phyloP scores from a whole-genome alignment of 2,888 invertebrate genomes.

The Tribolium freemani region DNA sequence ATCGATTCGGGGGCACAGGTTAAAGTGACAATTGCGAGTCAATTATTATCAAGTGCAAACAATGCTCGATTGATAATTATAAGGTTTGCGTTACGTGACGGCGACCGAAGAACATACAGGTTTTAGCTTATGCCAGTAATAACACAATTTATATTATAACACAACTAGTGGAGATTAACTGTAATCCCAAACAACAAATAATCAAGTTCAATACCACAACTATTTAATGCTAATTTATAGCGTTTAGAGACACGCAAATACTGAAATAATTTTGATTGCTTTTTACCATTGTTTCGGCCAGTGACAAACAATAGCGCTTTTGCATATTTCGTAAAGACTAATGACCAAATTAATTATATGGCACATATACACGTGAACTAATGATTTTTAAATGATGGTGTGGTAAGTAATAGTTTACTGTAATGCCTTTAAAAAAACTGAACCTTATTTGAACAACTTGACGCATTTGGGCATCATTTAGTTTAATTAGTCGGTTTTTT shows the following conservation, averaged over 20 bases:
- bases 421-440: background rate
- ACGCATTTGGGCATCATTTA: background rate
- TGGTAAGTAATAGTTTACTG: background rate
- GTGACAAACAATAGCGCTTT: background rate
- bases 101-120: too few relatives aligned
- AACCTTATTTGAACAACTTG: background rate
- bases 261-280: background rate
- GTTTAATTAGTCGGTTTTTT: background rate
- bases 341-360: background rate
- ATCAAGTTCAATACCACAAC: background rate
- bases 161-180: too few relatives aligned
- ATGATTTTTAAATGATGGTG: background rate
- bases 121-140: too few relatives aligned
- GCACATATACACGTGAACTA: background rate
- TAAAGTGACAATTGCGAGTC: background rate
- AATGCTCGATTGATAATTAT: background rate
- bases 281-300: background rate
- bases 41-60: slow-evolving; percentile 1
- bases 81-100: too few relatives aligned
- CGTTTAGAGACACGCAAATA: background rate
- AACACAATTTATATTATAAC: too few relatives aligned
- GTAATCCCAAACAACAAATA: too few relatives aligned
- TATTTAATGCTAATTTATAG: background rate
- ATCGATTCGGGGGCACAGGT: too few relatives aligned
- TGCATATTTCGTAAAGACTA: background rate